phyloP scores from a whole-genome alignment of 1,140 invertebrate genomes.

The Drosophila azteca region DNA sequence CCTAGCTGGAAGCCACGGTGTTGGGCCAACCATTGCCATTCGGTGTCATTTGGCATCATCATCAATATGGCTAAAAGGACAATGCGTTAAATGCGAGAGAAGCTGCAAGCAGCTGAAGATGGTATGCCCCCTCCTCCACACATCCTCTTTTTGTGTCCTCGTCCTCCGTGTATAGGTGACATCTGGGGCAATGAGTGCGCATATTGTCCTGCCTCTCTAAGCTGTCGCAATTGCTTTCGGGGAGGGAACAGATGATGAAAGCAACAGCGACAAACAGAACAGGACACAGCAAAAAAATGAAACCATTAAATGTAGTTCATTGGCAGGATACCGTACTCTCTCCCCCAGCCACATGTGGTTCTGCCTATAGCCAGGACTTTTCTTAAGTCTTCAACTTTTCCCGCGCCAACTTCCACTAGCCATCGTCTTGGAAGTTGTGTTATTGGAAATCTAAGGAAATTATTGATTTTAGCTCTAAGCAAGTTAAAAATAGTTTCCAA shows the following conservation, averaged over 20 bases:
- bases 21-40: slow-evolving; percentile 67
- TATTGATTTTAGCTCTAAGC: too few species aligned
- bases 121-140: background rate
- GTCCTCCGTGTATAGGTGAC: slow-evolving; percentile 44
- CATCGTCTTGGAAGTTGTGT: too few species aligned
- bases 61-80: slow-evolving; percentile 82
- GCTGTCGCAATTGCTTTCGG: slow-evolving; percentile 61
- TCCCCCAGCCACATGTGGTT: too few species aligned
- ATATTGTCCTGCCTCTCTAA: slow-evolving; percentile 57
- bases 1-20: slow-evolving; percentile 74
- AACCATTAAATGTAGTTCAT: slow-evolving; percentile 20
- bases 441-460: too few species aligned
- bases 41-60: slow-evolving; percentile 80
- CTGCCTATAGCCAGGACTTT: background rate
- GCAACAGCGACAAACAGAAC: too few species aligned
- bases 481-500: too few species aligned
- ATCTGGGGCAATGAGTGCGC: slow-evolving; percentile 65
- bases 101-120: slow-evolving; percentile 39
- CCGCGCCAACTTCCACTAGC: too few species aligned
- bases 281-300: background rate
- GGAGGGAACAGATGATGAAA: background rate
- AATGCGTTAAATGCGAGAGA: slow-evolving; percentile 74
- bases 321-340: background rate
- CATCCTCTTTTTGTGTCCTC: background rate
- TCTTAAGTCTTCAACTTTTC: too few species aligned